Evolutionary conservation across 2,113 vertebrate species (phyloP).

Genomic region (Cryptotis parvus): DNA sequence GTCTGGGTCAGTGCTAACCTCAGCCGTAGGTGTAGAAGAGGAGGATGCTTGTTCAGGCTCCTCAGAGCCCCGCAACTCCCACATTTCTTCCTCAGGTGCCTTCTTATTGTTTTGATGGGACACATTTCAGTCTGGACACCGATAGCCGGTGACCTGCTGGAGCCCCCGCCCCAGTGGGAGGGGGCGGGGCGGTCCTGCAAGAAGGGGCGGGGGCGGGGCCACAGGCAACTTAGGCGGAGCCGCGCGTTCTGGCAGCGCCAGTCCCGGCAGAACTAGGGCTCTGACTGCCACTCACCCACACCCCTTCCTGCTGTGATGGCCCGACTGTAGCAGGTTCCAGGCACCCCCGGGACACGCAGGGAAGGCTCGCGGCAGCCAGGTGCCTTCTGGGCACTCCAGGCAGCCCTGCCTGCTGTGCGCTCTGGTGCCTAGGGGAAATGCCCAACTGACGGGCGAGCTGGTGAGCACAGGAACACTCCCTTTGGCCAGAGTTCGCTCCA

Average conservation of each 20-base stretch:
- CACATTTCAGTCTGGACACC: conserved; percentile 48
- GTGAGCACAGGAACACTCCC: conserved; percentile 65
- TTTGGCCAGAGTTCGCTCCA: conserved; percentile 23
- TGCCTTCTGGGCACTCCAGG: conserved; percentile 40
- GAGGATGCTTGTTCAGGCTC: conserved; percentile 65
- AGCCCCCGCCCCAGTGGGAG: conserved; percentile 66
- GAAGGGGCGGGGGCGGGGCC: conserved; percentile 62
- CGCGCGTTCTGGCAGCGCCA: conserved; percentile 50
- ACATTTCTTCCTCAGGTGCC: conserved; percentile 73
- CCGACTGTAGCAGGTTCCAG: conserved; percentile 63
- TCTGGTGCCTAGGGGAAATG: conserved; percentile 71
- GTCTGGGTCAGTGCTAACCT: conserved; percentile 56
- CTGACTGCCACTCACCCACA: conserved; percentile 74
- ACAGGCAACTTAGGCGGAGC: conserved; percentile 81
- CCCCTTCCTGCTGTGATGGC: conserved; percentile 69
- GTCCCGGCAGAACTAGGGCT: conserved; percentile 58
- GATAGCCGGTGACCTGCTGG: conserved; percentile 34
- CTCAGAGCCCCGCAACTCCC: conserved; percentile 60
- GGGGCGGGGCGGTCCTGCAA: conserved; percentile 68
- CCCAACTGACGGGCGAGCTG: conserved; percentile 66
- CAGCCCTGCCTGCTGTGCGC: conserved; percentile 56
- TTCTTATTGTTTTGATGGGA: conserved; percentile 58
- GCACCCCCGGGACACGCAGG: conserved; percentile 58
- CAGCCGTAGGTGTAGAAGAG: conserved; percentile 49
- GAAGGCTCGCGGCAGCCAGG: conserved; percentile 67